Evolutionary conservation across 2,797 vertebrate genomes (phyloP), one percentile per base, ranked within the genome.

Genomic region (Thalassophryne amazonica): DNA sequence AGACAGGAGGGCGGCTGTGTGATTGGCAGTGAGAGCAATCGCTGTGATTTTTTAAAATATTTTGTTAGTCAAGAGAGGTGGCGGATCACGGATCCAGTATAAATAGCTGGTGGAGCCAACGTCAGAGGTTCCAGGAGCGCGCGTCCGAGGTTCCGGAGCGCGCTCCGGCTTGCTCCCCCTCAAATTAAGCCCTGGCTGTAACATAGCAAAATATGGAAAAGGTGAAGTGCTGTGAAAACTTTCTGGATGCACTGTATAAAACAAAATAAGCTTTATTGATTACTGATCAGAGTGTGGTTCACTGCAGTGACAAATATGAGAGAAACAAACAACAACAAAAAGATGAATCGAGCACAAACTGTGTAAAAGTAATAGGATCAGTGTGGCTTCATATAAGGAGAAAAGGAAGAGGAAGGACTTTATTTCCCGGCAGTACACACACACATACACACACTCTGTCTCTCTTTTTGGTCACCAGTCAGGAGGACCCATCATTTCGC

Each of bases 191-290:
- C 42, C 31, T 59, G 55, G 51, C 53, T 24, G 30, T 58, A 43
- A 56, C 19, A 41, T 59, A 58, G 61, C 28, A 25, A 22, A 43
- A 65, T 41, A 47, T 13, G 3, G 43, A 56, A 42, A 19, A 52
- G 69, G 25, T 11, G 6, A 34, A 31, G 13, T 1, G n/a, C 54
- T 43, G 39, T 13, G 17, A 53, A 30, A 38, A 47, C 40, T 48
- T 59, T 65, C 55, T 4, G 11, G 18, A 60, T 45, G 45, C 67
- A 60, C 7, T 28, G 17, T 31, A 68, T 31, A 16, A 56, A 55
- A 65, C 34, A 12, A 55, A 54, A 57, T 22, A 40, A 58, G 57
- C 29, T 56, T 45, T 58, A 65, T 66, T 59, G 53, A 74, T 69
- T 51, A 49, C 59, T 20, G 11, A 45, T 47, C 58, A 38, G 20